Evolutionary conservation across 2,888 invertebrate genomes (phyloP).

Genomic region (Poecilobothrus nobilitatus): DNA sequence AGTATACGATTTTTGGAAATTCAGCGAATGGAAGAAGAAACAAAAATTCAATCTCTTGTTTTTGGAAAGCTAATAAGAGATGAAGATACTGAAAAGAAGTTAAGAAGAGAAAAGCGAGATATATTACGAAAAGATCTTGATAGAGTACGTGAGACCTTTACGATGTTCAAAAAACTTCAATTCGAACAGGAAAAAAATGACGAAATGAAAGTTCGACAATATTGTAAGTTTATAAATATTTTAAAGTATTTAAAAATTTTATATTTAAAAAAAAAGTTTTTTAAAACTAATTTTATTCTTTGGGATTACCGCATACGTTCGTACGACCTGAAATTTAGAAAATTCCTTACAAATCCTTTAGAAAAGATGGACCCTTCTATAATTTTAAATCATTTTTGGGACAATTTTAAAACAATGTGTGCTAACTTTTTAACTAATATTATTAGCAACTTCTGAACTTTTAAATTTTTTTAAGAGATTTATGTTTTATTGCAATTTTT

Average conservation of each 20-base stretch:
- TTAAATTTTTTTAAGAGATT: neutral
- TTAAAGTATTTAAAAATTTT: no score
- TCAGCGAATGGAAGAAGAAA: constrained; percentile 40
- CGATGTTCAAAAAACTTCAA: constrained; percentile 37
- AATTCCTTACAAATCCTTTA: no score
- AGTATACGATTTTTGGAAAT: constrained; percentile 38
- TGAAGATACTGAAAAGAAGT: constrained; percentile 33
- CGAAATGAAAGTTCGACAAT: constrained; percentile 39
- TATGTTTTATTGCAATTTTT: no score
- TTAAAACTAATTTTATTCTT: no score
- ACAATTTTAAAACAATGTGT: no score
- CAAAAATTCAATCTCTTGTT: constrained; percentile 33
- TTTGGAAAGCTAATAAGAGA: constrained; percentile 33
- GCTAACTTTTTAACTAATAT: no score
- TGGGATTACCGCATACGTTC: no score
- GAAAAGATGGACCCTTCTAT: no score
- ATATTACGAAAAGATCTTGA: constrained; percentile 39
- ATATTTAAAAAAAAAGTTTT: no score
- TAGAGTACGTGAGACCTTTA: constrained; percentile 36
- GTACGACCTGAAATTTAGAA: no score
- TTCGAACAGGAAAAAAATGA: constrained; percentile 40
- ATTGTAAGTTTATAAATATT: constrained; percentile 23
- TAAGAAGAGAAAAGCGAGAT: constrained; percentile 31
- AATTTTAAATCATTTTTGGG: no score
- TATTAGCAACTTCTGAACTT: neutral